Evolutionary conservation across 2,113 vertebrate species (phyloP).

Genomic region (Stegostoma tigrinum): DNA sequence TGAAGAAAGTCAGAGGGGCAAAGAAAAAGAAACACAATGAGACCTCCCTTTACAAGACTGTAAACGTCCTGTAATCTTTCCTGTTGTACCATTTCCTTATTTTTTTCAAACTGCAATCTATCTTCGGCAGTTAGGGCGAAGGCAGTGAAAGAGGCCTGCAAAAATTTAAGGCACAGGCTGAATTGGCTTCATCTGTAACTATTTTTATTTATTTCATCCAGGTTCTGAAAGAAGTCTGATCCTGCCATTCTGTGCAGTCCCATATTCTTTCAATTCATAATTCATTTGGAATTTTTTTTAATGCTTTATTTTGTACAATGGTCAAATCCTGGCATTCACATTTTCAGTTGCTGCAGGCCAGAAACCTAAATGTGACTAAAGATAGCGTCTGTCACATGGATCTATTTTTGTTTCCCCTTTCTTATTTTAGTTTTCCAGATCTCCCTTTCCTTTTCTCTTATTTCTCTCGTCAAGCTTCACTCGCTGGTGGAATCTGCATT

Average conservation of each 20-base stretch:
- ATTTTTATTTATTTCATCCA: background rate
- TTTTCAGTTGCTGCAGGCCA: background rate
- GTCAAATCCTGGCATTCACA: background rate
- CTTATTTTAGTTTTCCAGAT: background rate
- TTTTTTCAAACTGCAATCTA: background rate
- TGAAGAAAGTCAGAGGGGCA: background rate
- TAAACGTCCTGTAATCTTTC: background rate
- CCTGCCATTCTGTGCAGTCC: background rate
- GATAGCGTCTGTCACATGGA: background rate
- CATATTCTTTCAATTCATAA: background rate
- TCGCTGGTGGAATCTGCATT: background rate
- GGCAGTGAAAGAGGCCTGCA: background rate
- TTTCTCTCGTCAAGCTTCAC: background rate
- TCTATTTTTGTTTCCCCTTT: background rate
- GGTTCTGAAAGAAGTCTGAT: background rate
- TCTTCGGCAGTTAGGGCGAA: background rate
- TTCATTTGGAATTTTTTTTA: background rate
- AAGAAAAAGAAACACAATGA: background rate
- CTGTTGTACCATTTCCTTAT: background rate
- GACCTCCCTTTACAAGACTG: background rate
- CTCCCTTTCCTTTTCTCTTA: background rate
- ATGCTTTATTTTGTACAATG: background rate
- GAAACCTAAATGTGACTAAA: background rate
- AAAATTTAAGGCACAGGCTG: background rate
- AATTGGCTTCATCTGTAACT: background rate